Base-by-base conservation (phyloP, 2,888 invertebrate species). In the Melanostoma scalare region DNA sequence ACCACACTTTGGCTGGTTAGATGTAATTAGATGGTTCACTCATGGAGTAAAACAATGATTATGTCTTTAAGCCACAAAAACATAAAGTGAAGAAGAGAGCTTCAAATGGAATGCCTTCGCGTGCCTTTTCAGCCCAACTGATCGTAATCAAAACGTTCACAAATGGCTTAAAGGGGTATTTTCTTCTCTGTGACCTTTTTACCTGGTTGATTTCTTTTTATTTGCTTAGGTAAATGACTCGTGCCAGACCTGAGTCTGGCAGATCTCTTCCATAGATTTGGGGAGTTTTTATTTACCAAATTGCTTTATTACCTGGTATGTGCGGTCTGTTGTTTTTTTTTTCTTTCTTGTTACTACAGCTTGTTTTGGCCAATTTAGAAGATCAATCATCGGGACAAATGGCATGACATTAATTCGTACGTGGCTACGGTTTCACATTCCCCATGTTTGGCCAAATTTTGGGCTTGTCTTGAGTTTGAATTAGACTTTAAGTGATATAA, bases 211-310 rank as follows among this genome's bases (percentile, higher is more conserved):
- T 48, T 55, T 36, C 20, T 53, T 38, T 69, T 60, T 55, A 5
- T 40, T 61, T n/a, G 53, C 40, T 42, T 69, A 30, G 35, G 38
- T 38, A 20, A 76, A 58, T 60, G 80, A 67, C 76, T 81, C 76
- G 80, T 81, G 75, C 80, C 71, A 31, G 38, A 50, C 63, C 31
- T 42, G 48, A 38, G 6, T 10, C 50, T 63, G 40, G 20, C 50
- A 72, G 78, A 78, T 72, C 53, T 50, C 52, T 72, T 58, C 42
- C 61, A 42, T 58, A 35, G 61, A 79, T 63, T 40, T 44, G 46
- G 48, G 40, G n/a, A 36, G 36, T 40, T 65, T 42, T 52, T 36
- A 5, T 9, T 52, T 60, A 71, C 52, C 20, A 80, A 75, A 80
- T 80, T 68, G 36, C 61, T 61, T 5, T 46, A 61, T 68, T 68